Evolutionary conservation across 2,113 vertebrate species (phyloP), one percentile per base, ranked within the genome.

Genomic region (human (Homo sapiens)): DNA sequence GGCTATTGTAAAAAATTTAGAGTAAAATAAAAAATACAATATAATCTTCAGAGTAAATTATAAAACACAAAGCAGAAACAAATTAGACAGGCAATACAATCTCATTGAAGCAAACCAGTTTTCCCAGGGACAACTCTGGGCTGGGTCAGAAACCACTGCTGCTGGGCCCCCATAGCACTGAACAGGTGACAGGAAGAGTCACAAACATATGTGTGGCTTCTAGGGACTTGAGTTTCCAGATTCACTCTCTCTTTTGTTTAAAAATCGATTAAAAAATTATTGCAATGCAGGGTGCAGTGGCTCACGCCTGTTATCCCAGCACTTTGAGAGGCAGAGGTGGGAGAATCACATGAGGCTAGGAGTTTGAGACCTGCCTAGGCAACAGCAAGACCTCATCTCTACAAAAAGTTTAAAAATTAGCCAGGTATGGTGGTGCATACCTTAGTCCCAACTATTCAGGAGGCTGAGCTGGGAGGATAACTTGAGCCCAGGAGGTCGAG

Each of bases 31-130:
- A 92, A 96, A 66, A 72, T 52, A 66, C 68, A 75, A 45, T 68
- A 57, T 89, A 85, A 89, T 97, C 92, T 97, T 97, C 64, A 76
- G 89, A 93, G 92, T 72, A 96, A 94, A 95, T 94, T 95, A 93
- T 70, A 94, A 87, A 95, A 90, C 89, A 93, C 2, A 3, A 90
- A 95, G 3, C 93, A 89, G 94, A 97, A 96, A 91, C 90, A 95
- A 91, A 93, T 92, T 78, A 96, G 68, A 86, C 50, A 80, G 78
- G 91, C 20, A 20, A 66, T 57, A 86, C 86, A 27, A 55, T 92
- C 89, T 89, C 73, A 27, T 27, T 11, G 90, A 89, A 94, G n/a
- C 30, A n/a, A n/a, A 86, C n/a, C 85, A 20, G 30, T 59, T 92
- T 95, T 90, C 78, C n/a, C 32, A 9, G 59, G 40, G 81, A 91